Conservation (phyloP, 2,797 vertebrate species). For the Avahi laniger region DNA sequence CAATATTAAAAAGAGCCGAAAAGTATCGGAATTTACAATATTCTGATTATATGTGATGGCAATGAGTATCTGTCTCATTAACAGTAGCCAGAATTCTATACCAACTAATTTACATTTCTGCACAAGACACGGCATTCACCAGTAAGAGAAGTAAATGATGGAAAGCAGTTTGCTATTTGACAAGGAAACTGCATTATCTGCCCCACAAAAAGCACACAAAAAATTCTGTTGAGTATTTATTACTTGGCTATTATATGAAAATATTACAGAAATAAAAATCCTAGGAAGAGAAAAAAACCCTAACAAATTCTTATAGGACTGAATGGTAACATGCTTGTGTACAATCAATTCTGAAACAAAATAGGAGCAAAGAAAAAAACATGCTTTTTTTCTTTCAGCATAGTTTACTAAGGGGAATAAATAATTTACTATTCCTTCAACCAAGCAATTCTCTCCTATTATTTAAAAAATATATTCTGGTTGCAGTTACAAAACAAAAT, state of each 20-base stretch:
- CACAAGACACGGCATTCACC: constrained; percentile 72
- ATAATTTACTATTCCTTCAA: constrained; percentile 84
- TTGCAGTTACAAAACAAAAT: constrained; percentile 70
- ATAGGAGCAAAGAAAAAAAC: not conserved
- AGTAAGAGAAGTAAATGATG: constrained; percentile 82
- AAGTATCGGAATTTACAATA: not conserved
- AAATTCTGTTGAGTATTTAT: constrained; percentile 82
- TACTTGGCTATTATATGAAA: constrained; percentile 82
- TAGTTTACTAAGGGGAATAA: constrained; percentile 83
- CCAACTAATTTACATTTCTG: constrained; percentile 66
- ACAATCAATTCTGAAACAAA: constrained; percentile 83
- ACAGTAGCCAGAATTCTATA: constrained; percentile 66
- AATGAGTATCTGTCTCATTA: constrained; percentile 44
- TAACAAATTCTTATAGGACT: constrained; percentile 79
- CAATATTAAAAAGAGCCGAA: not conserved
- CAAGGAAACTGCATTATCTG: constrained; percentile 79
- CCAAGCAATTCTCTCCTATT: constrained; percentile 77
- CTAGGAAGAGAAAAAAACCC: constrained; percentile 71
- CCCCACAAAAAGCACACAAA: constrained; percentile 74
- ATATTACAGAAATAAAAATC: constrained; percentile 86
- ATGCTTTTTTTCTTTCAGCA: constrained; percentile 79
- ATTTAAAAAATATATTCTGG: constrained; percentile 80
- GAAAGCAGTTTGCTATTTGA: constrained; percentile 74
- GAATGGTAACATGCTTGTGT: constrained; percentile 78
- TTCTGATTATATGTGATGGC: not conserved